Percentiles rank a stretch among this genome's conserved stretches.
These are phyloP conservation scores for Rhagoletis pomonella DNA, from an alignment of 1,140 invertebrate genomes.

Conservation along the genomic window DNA sequence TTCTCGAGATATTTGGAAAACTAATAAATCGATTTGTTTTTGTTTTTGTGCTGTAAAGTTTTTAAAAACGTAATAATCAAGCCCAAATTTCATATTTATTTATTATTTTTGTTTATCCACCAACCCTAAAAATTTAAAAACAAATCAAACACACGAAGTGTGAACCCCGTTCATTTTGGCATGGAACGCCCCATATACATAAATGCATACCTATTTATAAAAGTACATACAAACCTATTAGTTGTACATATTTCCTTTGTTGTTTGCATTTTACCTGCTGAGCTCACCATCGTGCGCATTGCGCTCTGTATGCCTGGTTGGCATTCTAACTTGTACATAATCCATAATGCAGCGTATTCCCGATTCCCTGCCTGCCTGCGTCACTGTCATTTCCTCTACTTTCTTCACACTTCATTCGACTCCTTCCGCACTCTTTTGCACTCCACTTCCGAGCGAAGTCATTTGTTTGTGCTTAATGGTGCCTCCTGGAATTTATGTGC, in stretches of 20 bases:
- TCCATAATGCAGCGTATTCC: slow-evolving; percentile 32
- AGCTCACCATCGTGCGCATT: not conserved
- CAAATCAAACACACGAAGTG: no score
- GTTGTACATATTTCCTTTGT: not conserved
- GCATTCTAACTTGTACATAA: slow-evolving; percentile 47
- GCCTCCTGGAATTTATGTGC: slow-evolving; percentile 44
- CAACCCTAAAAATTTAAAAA: no score
- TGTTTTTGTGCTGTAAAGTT: no score
- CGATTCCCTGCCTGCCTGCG: not conserved
- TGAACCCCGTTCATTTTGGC: no score
- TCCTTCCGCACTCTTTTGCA: not conserved
- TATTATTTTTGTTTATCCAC: no score
- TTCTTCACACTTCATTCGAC: not conserved
- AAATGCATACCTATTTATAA: no score
- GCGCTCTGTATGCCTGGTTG: not conserved
- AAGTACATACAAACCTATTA: not conserved
- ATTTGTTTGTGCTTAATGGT: slow-evolving; percentile 50
- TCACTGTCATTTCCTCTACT: not conserved
- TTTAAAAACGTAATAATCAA: no score
- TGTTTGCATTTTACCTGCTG: not conserved
- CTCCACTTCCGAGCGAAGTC: slow-evolving; percentile 23
- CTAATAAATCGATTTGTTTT: no score
- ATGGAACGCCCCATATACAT: no score
- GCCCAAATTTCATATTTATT: no score
- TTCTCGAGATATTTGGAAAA: no score